phyloP scores from a whole-genome alignment of 2,797 vertebrate genomes.

The Delichon dasypus region DNA sequence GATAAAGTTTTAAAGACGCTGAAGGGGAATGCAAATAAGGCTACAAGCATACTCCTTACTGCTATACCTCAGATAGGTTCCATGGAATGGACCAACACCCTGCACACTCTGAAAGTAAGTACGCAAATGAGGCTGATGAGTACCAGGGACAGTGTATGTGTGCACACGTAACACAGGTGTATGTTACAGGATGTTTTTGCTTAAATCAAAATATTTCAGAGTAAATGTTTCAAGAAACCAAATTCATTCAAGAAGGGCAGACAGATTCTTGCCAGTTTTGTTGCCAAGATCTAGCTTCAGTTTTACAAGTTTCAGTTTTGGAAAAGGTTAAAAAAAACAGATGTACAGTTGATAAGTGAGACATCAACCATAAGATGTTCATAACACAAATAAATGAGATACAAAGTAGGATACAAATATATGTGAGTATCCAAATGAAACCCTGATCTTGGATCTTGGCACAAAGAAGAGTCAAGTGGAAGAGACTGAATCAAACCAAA shows the following conservation, averaged over 20 bases:
- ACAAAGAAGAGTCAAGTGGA: neutral
- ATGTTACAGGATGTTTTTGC: neutral
- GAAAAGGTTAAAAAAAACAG: neutral
- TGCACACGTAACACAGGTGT: neutral
- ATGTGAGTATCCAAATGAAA: neutral
- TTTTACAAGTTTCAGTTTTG: neutral
- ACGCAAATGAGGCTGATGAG: neutral
- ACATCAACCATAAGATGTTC: neutral
- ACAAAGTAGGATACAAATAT: neutral
- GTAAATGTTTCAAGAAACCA: neutral
- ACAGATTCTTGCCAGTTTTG: neutral
- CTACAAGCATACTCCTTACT: constrained; percentile 92
- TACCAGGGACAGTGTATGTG: neutral
- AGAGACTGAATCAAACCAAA: neutral
- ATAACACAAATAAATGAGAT: neutral
- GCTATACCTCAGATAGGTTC: constrained; percentile 91
- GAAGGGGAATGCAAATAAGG: constrained; percentile 97
- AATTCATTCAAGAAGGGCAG: neutral
- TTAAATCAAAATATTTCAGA: neutral
- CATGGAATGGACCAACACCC: constrained; percentile 89
- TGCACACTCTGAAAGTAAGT: constrained; percentile 85
- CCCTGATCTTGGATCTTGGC: neutral
- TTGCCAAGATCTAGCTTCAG: neutral
- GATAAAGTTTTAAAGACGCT: constrained; percentile 95
- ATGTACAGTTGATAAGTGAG: neutral